These are phyloP conservation scores for Perdita meconis DNA, from an alignment of 2,888 invertebrate species.

Conservation along the genomic window DNA sequence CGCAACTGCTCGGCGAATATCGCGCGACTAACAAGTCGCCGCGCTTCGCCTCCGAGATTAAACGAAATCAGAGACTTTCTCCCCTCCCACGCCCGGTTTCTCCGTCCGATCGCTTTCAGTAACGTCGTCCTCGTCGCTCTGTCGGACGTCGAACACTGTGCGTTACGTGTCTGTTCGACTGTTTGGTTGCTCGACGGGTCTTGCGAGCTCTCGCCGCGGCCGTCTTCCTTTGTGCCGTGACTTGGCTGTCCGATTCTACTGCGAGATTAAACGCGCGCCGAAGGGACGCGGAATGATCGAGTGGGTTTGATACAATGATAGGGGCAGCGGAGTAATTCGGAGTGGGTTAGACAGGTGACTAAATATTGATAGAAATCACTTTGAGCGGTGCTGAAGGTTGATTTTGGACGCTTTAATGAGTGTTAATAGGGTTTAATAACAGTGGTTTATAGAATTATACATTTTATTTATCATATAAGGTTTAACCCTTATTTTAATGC, in stretches of 20 bases:
- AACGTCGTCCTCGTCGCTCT: slow-evolving; percentile 28
- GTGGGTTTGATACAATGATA: no score
- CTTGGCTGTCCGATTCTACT: slow-evolving; percentile 19
- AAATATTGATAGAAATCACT: no score
- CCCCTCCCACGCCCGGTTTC: slow-evolving; percentile 25
- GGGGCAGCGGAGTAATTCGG: no score
- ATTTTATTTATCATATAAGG: no score
- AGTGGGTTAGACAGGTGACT: no score
- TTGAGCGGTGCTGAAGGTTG: no score
- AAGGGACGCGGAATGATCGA: background rate
- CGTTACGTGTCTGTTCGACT: slow-evolving; percentile 13
- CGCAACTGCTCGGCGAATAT: slow-evolving; percentile 7
- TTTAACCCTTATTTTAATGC: no score
- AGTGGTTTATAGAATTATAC: no score
- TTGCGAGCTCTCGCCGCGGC: slow-evolving; percentile 2
- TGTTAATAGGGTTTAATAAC: no score
- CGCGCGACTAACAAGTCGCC: slow-evolving; percentile 34
- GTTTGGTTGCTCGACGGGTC: slow-evolving; percentile 35
- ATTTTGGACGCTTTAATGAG: no score
- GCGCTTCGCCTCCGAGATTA: slow-evolving; percentile 46
- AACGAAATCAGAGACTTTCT: slow-evolving; percentile 50
- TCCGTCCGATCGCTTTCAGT: slow-evolving; percentile 40
- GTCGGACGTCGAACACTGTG: slow-evolving; percentile 5
- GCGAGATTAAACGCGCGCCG: slow-evolving; percentile 24
- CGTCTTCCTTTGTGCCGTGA: background rate